Percentiles rank a stretch among this genome's conserved stretches.
Conservation (phyloP, 2,113 vertebrate genomes). For the Hymenochirus boettgeri region DNA sequence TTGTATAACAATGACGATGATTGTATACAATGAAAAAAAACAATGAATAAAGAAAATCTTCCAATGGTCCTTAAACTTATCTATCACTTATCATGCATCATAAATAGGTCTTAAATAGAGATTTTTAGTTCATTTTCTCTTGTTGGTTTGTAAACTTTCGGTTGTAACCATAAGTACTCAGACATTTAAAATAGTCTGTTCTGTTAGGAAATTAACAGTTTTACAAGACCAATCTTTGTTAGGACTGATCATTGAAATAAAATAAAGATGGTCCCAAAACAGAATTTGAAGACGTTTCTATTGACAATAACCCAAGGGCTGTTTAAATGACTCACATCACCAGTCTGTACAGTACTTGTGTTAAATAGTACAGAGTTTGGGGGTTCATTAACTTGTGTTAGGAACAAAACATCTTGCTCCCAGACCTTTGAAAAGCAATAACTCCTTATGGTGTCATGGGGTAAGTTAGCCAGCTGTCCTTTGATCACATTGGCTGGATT, state of each 20-base stretch:
- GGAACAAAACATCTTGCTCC: conserved; percentile 88
- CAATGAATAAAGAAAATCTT: conserved; percentile 54
- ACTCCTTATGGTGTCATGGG: conserved; percentile 80
- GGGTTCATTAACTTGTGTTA: conserved; percentile 52
- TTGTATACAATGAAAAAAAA: conserved; percentile 56
- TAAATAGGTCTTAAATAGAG: conserved; percentile 49
- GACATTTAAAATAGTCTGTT: conserved; percentile 69
- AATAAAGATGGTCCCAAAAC: conserved; percentile 53
- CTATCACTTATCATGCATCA: conserved; percentile 79
- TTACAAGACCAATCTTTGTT: conserved; percentile 61
- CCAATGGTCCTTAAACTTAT: conserved; percentile 48
- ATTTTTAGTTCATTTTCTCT: conserved; percentile 51
- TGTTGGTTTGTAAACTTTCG: conserved; percentile 60
- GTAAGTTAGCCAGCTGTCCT: conserved; percentile 67
- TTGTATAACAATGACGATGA: conserved; percentile 58
- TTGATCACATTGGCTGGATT: conserved; percentile 63
- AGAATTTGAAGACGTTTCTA: conserved; percentile 57
- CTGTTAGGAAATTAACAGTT: conserved; percentile 64
- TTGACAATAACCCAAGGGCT: conserved; percentile 79
- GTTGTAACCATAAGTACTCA: conserved; percentile 76
- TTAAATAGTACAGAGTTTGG: conserved; percentile 52
- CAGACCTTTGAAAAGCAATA: conserved; percentile 74
- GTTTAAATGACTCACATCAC: conserved; percentile 63
- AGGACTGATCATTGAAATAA: conserved; percentile 51
- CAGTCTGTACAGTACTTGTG: conserved; percentile 49